Conservation (phyloP, 2,888 invertebrate species). For the Fragum sueziense region DNA sequence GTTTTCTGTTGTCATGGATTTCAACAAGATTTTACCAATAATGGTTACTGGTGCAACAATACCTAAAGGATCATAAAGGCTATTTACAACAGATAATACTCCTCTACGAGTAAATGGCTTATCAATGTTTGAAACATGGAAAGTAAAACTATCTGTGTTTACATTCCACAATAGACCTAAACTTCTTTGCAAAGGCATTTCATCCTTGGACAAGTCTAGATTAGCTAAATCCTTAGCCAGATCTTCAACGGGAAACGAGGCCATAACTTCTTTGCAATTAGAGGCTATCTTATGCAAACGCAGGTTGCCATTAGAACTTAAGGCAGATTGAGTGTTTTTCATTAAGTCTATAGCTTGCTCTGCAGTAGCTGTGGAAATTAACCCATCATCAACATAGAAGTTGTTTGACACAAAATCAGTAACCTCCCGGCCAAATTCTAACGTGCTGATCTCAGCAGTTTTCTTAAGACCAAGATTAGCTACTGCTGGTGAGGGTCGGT, state of each 20-base stretch:
- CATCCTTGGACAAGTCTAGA: slow-evolving; percentile 17
- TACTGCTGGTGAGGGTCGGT: slow-evolving; percentile 49
- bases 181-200: slow-evolving; percentile 29
- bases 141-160: slow-evolving; percentile 22
- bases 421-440: slow-evolving; percentile 35
- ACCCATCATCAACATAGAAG: slow-evolving; percentile 63
- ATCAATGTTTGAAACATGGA: neutral
- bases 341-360: slow-evolving; percentile 39
- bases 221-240: slow-evolving; percentile 29
- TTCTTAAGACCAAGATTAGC: slow-evolving; percentile 47
- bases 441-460: slow-evolving; percentile 25
- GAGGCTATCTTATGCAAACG: slow-evolving; percentile 57
- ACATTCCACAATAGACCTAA: slow-evolving; percentile 38
- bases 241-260: slow-evolving; percentile 30
- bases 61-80: slow-evolving; percentile 57
- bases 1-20: slow-evolving; percentile 32
- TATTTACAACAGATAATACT: slow-evolving; percentile 51
- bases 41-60: slow-evolving; percentile 54
- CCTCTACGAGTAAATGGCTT: slow-evolving; percentile 56
- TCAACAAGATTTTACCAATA: slow-evolving; percentile 50
- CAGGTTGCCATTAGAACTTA: slow-evolving; percentile 31
- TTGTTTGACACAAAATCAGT: slow-evolving; percentile 31
- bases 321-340: slow-evolving; percentile 38
- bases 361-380: slow-evolving; percentile 33
- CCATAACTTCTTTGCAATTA: slow-evolving; percentile 35